phyloP scores from a whole-genome alignment of 1,140 invertebrate species.

The Trachymyrmex cornetzi region DNA sequence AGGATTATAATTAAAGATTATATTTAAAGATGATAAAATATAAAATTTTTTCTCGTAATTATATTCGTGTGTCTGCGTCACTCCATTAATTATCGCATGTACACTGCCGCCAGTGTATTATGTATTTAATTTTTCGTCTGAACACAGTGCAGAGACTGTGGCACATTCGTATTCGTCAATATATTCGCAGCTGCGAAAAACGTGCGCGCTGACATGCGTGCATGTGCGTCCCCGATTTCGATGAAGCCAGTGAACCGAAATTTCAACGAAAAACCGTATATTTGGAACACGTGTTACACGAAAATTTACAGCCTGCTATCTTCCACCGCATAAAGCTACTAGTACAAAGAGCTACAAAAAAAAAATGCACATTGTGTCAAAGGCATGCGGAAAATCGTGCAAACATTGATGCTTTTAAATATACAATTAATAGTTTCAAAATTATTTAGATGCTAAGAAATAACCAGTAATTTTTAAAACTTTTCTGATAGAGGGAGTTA shows the following conservation, averaged over 20 bases:
- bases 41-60: slow-evolving; percentile 20
- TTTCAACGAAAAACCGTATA: slow-evolving; percentile 63
- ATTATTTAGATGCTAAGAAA: neutral
- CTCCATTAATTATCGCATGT: slow-evolving; percentile 41
- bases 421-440: neutral
- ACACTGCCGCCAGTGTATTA: slow-evolving; percentile 15
- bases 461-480: neutral
- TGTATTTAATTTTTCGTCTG: slow-evolving; percentile 45
- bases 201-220: slow-evolving; percentile 55
- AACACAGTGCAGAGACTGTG: slow-evolving; percentile 29
- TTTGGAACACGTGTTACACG: slow-evolving; percentile 57
- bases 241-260: slow-evolving; percentile 56
- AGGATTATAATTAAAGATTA: slow-evolving; percentile 13
- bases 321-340: slow-evolving; percentile 36
- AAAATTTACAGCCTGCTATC: slow-evolving; percentile 60
- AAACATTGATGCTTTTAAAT: slow-evolving; percentile 13
- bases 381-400: slow-evolving; percentile 8
- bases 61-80: neutral
- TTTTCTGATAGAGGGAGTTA: neutral
- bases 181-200: slow-evolving; percentile 60
- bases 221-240: slow-evolving; percentile 58
- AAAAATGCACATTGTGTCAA: slow-evolving; percentile 45
- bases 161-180: slow-evolving; percentile 62
- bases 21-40: slow-evolving; percentile 2
- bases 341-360: slow-evolving; percentile 48